These are phyloP conservation scores for Anthoptus insignis DNA, from an alignment of 2,888 invertebrate species.

Conservation along the genomic window DNA sequence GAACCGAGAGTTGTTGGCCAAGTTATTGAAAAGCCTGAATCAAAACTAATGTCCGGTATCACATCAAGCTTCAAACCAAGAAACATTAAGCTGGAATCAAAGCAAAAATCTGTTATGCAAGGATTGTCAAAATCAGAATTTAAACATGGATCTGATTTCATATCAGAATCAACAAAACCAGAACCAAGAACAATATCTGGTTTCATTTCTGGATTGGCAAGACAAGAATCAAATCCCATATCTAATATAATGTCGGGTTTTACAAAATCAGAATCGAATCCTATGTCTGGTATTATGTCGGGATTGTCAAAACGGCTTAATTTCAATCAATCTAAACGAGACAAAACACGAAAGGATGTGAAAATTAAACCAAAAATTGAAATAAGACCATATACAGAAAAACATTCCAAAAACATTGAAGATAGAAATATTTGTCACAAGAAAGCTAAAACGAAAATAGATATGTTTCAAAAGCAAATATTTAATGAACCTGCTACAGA, in stretches of 20 bases:
- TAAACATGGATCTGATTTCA: not conserved
- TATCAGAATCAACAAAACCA: conserved; percentile 8
- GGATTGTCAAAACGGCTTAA: conserved; percentile 73
- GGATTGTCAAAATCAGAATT: not conserved
- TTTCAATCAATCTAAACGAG: conserved; percentile 72
- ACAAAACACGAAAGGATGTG: conserved; percentile 58
- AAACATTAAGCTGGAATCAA: not conserved
- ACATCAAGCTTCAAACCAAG: conserved; percentile 64
- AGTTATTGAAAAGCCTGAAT: conserved; percentile 32
- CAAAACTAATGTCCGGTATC: conserved; percentile 61
- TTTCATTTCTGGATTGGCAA: conserved; percentile 6
- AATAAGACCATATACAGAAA: conserved; percentile 77
- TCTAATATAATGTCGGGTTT: conserved; percentile 6
- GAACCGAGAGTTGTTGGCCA: conserved; percentile 47
- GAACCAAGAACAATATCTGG: conserved; percentile 1
- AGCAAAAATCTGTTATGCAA: not conserved
- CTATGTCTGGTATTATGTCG: conserved; percentile 69
- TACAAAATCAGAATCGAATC: conserved; percentile 33
- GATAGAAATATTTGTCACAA: conserved; percentile 76
- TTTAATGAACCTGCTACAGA: conserved; percentile 76
- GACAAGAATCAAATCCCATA: not conserved
- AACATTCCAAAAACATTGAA: conserved; percentile 67
- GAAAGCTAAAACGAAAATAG: conserved; percentile 80
- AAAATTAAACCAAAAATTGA: conserved; percentile 72
- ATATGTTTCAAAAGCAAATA: conserved; percentile 83